These are phyloP conservation scores for Lasioglossum morio DNA, from an alignment of 2,888 invertebrate species.

Conservation along the genomic window DNA sequence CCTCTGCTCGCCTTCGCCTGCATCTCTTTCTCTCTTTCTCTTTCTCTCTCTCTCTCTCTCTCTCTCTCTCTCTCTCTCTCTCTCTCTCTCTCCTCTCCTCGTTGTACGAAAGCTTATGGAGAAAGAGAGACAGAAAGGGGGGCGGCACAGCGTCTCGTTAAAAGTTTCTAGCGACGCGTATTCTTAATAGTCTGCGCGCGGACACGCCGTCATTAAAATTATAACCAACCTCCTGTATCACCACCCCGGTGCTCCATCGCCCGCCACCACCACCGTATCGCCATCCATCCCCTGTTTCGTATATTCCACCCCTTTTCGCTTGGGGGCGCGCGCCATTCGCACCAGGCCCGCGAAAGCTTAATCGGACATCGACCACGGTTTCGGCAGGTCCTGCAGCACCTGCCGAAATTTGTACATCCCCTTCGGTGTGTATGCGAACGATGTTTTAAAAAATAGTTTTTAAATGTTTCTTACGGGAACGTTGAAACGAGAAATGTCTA, in stretches of 20 bases:
- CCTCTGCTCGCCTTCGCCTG: slow-evolving; percentile 48
- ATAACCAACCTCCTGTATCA: slow-evolving; percentile 80
- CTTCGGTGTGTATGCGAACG: background rate
- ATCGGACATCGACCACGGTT: slow-evolving; percentile 71
- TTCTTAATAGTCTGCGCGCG: slow-evolving; percentile 85
- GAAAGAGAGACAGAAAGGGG: slow-evolving; percentile 33
- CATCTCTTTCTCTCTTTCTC: background rate
- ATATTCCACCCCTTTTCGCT: slow-evolving; percentile 59
- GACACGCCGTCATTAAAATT: slow-evolving; percentile 85
- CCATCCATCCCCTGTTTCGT: slow-evolving; percentile 69
- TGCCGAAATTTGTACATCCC: background rate
- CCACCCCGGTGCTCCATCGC: slow-evolving; percentile 64
- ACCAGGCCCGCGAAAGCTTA: slow-evolving; percentile 66
- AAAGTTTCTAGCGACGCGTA: slow-evolving; percentile 85
- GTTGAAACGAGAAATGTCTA: background rate
- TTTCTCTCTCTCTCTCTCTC: too few relatives aligned
- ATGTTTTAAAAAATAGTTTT: too few relatives aligned
- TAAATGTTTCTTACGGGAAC: too few relatives aligned
- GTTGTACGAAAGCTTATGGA: slow-evolving; percentile 44
- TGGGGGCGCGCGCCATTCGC: slow-evolving; percentile 11
- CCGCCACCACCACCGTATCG: slow-evolving; percentile 43
- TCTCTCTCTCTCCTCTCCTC: background rate
- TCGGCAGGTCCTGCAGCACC: slow-evolving; percentile 18
- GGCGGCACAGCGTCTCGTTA: slow-evolving; percentile 82
- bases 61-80: too few relatives aligned